phyloP scores from a whole-genome alignment of 1,140 invertebrate genomes.

The Leptonema lineaticorne region DNA sequence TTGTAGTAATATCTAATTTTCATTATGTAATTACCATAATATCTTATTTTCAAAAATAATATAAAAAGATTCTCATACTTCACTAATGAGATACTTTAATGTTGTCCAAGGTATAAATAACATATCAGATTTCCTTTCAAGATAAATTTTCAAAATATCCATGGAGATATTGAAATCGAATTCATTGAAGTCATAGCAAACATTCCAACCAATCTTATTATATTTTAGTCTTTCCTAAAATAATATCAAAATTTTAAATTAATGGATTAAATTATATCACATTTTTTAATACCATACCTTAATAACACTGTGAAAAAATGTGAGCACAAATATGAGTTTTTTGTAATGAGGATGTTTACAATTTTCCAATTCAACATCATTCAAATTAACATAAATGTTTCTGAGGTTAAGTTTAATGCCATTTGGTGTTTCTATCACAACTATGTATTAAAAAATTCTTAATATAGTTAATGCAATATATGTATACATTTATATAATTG shows the following conservation, averaged over 20 bases:
- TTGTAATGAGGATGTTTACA: conserved; percentile 75
- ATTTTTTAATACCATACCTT: conserved; percentile 57
- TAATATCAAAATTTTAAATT: conserved; percentile 12
- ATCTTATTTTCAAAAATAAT: conserved; percentile 9
- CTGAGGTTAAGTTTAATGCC: conserved; percentile 86
- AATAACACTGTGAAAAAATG: conserved; percentile 89
- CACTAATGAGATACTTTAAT: conserved; percentile 88
- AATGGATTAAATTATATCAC: not conserved
- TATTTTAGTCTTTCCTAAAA: conserved; percentile 83
- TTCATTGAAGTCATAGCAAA: conserved; percentile 89
- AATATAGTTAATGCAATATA: not conserved
- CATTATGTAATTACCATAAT: conserved; percentile 16
- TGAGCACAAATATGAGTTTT: conserved; percentile 78
- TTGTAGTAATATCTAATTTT: no score
- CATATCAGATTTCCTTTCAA: conserved; percentile 67
- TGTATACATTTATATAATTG: not conserved
- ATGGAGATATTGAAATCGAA: conserved; percentile 87
- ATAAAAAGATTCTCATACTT: conserved; percentile 56
- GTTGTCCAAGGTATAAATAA: conserved; percentile 82
- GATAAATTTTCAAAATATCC: conserved; percentile 79
- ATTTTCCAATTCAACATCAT: conserved; percentile 65
- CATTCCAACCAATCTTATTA: conserved; percentile 92
- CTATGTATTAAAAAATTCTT: conserved; percentile 52
- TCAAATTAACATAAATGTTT: conserved; percentile 85
- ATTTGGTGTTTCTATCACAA: conserved; percentile 87